These are phyloP conservation scores for Sebastes miniatus DNA, from an alignment of 2,797 vertebrate genomes.

Conservation along the genomic window DNA sequence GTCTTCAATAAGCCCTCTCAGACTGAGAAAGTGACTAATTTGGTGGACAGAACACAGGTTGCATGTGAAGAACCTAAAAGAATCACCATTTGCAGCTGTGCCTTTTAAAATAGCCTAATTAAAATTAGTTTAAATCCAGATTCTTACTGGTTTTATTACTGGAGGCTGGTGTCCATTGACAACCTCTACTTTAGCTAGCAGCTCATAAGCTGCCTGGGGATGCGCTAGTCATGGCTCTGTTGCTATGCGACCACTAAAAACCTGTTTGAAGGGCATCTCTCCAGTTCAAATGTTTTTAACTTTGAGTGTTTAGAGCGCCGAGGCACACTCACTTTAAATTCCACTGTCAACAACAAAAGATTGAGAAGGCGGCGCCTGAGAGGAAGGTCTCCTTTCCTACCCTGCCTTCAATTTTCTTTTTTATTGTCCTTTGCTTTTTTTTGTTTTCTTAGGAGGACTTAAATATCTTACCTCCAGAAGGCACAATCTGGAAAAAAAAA, in stretches of 20 bases:
- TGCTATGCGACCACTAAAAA: conserved; percentile 72
- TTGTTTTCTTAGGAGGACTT: conserved; percentile 19
- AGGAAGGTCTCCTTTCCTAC: conserved; percentile 13
- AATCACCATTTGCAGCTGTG: conserved; percentile 45
- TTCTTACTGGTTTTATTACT: conserved; percentile 52
- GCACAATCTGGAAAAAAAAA: conserved; percentile 50
- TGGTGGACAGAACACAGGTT: conserved; percentile 39
- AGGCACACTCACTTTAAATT: conserved; percentile 34
- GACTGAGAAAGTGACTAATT: conserved; percentile 41
- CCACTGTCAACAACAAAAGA: conserved; percentile 45
- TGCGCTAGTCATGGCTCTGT: conserved; percentile 56
- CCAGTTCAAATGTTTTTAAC: conserved; percentile 67
- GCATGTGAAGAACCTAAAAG: conserved; percentile 34
- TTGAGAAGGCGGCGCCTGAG: conserved; percentile 24
- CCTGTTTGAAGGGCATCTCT: conserved; percentile 58
- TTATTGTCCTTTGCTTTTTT: conserved; percentile 16
- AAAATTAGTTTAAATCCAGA: conserved; percentile 37
- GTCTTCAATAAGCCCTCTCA: neutral
- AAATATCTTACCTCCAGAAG: conserved; percentile 60
- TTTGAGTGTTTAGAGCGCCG: conserved; percentile 45
- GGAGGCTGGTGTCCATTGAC: conserved; percentile 39
- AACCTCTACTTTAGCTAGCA: conserved; percentile 53
- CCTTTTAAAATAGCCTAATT: conserved; percentile 51
- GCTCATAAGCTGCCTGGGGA: conserved; percentile 50
- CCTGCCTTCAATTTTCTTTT: neutral